These are phyloP conservation scores for Folsomia manolachei DNA, from an alignment of 2,888 invertebrate genomes.

Conservation along the genomic window DNA sequence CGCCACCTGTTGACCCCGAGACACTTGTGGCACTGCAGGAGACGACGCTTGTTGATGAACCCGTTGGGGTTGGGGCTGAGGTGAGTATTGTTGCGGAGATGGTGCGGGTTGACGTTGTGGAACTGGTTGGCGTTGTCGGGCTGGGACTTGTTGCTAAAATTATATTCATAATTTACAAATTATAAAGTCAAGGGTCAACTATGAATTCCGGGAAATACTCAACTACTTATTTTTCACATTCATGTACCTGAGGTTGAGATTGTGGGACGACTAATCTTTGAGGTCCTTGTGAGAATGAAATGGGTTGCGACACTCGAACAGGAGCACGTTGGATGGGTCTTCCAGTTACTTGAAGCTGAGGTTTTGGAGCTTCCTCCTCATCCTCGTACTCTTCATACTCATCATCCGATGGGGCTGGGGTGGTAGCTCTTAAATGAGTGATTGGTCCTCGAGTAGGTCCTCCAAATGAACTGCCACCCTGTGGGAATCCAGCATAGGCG, in stretches of 20 bases:
- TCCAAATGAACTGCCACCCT: constrained; percentile 23
- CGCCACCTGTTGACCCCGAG: background rate
- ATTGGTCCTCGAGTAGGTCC: constrained; percentile 25
- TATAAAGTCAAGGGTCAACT: background rate
- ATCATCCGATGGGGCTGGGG: constrained; percentile 38
- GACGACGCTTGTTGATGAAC: constrained; percentile 10
- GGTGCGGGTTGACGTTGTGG: constrained; percentile 21
- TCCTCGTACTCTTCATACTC: constrained; percentile 50
- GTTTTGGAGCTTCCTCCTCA: constrained; percentile 44
- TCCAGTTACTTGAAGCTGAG: constrained; percentile 17
- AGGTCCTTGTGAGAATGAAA: constrained; percentile 25
- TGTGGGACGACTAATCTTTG: constrained; percentile 38
- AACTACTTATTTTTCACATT: too few relatives aligned
- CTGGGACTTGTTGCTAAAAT: constrained; percentile 28
- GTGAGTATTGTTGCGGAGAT: constrained; percentile 24
- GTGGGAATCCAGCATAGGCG: constrained; percentile 31
- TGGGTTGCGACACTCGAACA: constrained; percentile 30
- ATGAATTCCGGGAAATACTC: too few relatives aligned
- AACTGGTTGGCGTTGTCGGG: constrained; percentile 34
- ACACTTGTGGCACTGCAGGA: constrained; percentile 14
- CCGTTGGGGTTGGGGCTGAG: constrained; percentile 28
- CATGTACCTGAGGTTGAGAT: constrained; percentile 38
- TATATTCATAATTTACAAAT: constrained; percentile 1
- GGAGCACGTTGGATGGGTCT: constrained; percentile 33
- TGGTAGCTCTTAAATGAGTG: constrained; percentile 25